Percentiles rank a stretch among this genome's conserved stretches.
phyloP scores from a whole-genome alignment of 2,888 invertebrate species.

The Amphipyra berbera region DNA sequence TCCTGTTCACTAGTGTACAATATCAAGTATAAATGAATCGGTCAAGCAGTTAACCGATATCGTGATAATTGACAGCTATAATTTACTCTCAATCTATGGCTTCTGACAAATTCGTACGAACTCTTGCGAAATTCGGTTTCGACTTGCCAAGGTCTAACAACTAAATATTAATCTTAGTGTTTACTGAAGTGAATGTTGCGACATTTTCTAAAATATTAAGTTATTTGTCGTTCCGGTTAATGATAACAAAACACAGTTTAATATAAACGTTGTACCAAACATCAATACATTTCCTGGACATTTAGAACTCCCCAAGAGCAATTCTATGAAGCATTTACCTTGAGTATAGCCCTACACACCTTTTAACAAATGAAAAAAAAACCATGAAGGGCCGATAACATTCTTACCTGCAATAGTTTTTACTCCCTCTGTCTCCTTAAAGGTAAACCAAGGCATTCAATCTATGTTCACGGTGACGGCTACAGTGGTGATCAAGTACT shows the following conservation, averaged over 20 bases:
- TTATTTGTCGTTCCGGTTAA: slow-evolving; percentile 34
- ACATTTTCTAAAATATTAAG: slow-evolving; percentile 40
- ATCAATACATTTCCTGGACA: not conserved
- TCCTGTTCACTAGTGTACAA: slow-evolving; percentile 31
- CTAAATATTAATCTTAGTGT: slow-evolving; percentile 47
- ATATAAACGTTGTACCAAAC: slow-evolving; percentile 5
- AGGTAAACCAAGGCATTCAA: too few relatives aligned
- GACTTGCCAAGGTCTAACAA: slow-evolving; percentile 53
- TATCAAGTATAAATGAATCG: slow-evolving; percentile 52
- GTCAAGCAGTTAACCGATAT: slow-evolving; percentile 46
- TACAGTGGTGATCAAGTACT: too few relatives aligned
- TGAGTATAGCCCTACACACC: too few relatives aligned
- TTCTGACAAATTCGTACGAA: slow-evolving; percentile 54
- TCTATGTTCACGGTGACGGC: too few relatives aligned
- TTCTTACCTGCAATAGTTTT: slow-evolving; percentile 12
- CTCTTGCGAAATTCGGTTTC: slow-evolving; percentile 54
- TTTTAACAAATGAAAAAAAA: too few relatives aligned
- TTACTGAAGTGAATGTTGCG: slow-evolving; percentile 52
- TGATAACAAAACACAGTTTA: slow-evolving; percentile 29
- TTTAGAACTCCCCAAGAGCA: not conserved
- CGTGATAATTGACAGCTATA: slow-evolving; percentile 62
- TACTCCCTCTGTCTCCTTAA: not conserved
- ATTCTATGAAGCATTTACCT: too few relatives aligned
- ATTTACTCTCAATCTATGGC: slow-evolving; percentile 56
- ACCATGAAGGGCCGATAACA: too few relatives aligned